phyloP scores from a whole-genome alignment of 2,113 vertebrate species.

The Corydoras sp. region DNA sequence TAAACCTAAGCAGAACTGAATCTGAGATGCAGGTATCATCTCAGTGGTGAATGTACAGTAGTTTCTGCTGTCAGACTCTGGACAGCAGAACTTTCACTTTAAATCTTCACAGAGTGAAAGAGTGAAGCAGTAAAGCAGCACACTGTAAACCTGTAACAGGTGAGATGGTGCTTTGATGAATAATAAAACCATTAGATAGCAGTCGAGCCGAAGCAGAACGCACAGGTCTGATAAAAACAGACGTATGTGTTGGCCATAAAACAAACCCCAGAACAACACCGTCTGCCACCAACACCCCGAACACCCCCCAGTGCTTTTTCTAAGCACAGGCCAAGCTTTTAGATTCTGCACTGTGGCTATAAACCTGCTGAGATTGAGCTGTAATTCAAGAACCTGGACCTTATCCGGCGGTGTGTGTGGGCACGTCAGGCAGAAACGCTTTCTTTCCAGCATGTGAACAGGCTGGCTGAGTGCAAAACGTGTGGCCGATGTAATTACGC shows the following conservation, averaged over 20 bases:
- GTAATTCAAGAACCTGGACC: slow-evolving; percentile 11
- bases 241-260: slow-evolving; percentile 26
- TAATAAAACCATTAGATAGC: slow-evolving; percentile 15
- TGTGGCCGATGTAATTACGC: slow-evolving; percentile 35
- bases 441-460: not conserved
- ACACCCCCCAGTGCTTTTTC: slow-evolving; percentile 9
- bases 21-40: too few relatives aligned
- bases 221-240: slow-evolving; percentile 22
- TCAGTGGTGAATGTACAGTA: too few relatives aligned
- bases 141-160: not conserved
- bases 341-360: not conserved
- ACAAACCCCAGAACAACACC: slow-evolving; percentile 25
- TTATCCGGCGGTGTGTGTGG: slow-evolving; percentile 9
- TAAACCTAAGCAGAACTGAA: too few relatives aligned
- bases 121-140: too few relatives aligned
- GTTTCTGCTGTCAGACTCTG: too few relatives aligned
- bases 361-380: slow-evolving; percentile 30
- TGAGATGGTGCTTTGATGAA: not conserved
- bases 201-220: slow-evolving; percentile 10
- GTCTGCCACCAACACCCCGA: not conserved
- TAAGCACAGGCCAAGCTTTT: slow-evolving; percentile 11
- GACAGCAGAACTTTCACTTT: too few relatives aligned
- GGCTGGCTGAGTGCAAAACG: slow-evolving; percentile 5
- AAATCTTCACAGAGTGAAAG: too few relatives aligned
- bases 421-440: not conserved